Conservation (phyloP, 53 echinoderm and acorn worm genomes). For the Paelopatides confundens region DNA sequence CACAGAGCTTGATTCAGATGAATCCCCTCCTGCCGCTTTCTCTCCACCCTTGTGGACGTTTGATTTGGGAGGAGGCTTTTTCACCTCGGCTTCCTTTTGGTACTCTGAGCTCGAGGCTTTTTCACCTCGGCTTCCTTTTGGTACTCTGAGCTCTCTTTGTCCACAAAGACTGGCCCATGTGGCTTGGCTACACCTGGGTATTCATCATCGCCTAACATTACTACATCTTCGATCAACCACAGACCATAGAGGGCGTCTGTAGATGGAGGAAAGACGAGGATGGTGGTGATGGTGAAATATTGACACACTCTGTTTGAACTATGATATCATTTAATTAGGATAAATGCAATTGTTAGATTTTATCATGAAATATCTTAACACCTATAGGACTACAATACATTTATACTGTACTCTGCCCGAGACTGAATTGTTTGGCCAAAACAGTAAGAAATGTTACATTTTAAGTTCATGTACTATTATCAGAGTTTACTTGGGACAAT, state of each 20-base stretch:
- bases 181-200: slow-evolving; percentile 55
- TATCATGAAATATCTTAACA: no score
- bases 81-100: slow-evolving; percentile 14
- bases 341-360: no score
- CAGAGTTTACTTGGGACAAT: no score
- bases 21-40: slow-evolving; percentile 48
- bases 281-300: background rate
- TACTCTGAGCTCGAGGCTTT: slow-evolving; percentile 24
- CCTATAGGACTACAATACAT: no score
- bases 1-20: slow-evolving; percentile 32
- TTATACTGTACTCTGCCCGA: no score
- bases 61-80: no score
- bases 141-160: slow-evolving; percentile 25
- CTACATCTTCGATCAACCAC: slow-evolving; percentile 87
- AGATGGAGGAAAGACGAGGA: background rate
- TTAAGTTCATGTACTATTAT: no score
- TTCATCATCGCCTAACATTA: slow-evolving; percentile 70
- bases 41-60: slow-evolving; percentile 41
- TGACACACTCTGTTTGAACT: no score
- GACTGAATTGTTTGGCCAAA: no score
- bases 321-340: no score
- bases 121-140: slow-evolving; percentile 14
- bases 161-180: slow-evolving; percentile 4
- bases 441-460: no score
- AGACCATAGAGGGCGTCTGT: slow-evolving; percentile 85